A percentile compares a stretch with the other conserved stretches of the same genome.
phyloP scores from a whole-genome alignment of 2,888 invertebrate genomes.

The Synergus gifuensis region DNA sequence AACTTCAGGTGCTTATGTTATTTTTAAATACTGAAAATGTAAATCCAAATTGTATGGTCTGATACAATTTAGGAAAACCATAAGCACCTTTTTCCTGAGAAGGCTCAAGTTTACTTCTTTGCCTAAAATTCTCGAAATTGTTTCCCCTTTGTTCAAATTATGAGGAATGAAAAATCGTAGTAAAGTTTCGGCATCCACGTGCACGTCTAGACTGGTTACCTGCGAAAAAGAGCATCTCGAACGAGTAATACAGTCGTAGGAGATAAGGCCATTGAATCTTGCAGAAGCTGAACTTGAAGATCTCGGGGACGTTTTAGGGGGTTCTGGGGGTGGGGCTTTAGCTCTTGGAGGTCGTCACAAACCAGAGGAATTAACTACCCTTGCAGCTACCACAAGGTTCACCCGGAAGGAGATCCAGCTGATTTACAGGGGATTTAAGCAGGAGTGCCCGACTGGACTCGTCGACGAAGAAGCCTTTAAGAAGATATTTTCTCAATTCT shows the following conservation, averaged over 20 bases:
- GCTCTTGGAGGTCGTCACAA: slow-evolving; percentile 83
- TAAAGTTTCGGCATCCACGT: slow-evolving; percentile 43
- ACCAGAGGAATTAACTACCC: slow-evolving; percentile 88
- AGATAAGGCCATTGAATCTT: slow-evolving; percentile 72
- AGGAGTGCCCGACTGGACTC: slow-evolving; percentile 92
- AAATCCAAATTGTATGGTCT: neutral
- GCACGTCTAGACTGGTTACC: slow-evolving; percentile 57
- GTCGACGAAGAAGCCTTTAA: slow-evolving; percentile 94
- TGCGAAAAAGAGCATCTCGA: slow-evolving; percentile 66
- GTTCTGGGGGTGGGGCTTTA: slow-evolving; percentile 74
- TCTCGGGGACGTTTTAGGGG: slow-evolving; percentile 78
- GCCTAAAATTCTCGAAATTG: neutral
- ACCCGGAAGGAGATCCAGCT: slow-evolving; percentile 91
- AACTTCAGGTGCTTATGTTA: neutral
- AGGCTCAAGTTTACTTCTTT: neutral
- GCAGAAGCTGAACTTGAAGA: slow-evolving; percentile 87
- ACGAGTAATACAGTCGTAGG: slow-evolving; percentile 71
- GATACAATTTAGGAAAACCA: neutral
- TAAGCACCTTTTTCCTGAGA: slow-evolving; percentile 3
- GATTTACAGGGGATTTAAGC: slow-evolving; percentile 94
- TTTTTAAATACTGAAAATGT: neutral
- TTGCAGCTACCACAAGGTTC: slow-evolving; percentile 89
- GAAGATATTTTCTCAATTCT: slow-evolving; percentile 92
- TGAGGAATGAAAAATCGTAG: neutral
- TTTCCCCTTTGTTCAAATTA: neutral